Conservation (phyloP, 2,113 vertebrate genomes). For the Prolemur simus region DNA sequence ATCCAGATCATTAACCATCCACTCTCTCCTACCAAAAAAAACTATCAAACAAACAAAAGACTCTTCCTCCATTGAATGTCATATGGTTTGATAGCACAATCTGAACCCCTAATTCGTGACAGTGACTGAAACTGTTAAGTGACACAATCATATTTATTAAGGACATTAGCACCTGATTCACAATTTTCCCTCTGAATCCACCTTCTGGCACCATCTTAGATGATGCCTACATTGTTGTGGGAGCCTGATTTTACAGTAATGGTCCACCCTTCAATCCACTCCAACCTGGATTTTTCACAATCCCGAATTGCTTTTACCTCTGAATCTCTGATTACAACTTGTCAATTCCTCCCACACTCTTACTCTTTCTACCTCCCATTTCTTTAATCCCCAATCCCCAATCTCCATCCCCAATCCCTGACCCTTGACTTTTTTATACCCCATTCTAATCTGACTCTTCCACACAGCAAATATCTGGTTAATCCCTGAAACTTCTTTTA, state of each 20-base stretch:
- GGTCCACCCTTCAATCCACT: too few relatives aligned
- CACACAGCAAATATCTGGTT: fast-evolving
- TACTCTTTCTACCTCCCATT: not conserved
- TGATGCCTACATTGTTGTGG: not conserved
- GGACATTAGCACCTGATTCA: not conserved
- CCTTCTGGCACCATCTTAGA: not conserved
- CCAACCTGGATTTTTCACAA: not conserved
- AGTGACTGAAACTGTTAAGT: not conserved
- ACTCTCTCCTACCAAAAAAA: not conserved
- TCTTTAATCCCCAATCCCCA: too few relatives aligned
- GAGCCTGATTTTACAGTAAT: not conserved
- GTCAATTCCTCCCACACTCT: not conserved
- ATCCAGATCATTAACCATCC: not conserved
- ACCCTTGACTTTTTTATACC: not conserved
- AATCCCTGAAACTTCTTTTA: not conserved
- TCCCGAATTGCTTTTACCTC: not conserved
- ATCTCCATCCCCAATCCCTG: fast-evolving
- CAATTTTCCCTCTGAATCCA: not conserved
- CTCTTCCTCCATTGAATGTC: not conserved
- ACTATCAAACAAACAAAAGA: not conserved
- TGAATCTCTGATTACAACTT: not conserved
- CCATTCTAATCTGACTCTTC: not conserved
- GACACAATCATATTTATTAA: not conserved
- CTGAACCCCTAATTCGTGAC: not conserved
- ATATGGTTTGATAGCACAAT: not conserved